phyloP scores from a whole-genome alignment of 2,113 vertebrate genomes.

The Cettia cetti region DNA sequence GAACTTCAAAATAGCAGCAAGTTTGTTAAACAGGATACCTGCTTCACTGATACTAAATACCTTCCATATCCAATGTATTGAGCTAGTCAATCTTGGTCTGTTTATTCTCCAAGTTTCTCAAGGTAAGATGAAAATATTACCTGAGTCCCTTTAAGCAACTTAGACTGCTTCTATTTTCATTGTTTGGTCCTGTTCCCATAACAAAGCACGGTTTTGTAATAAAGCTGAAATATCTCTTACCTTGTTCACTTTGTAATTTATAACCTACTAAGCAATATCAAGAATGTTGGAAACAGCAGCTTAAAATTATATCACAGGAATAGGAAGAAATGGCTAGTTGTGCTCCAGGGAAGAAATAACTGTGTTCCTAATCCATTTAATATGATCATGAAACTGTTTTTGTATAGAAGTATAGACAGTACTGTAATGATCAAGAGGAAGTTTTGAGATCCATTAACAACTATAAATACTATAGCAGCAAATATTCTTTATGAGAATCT shows the following conservation, averaged over 20 bases:
- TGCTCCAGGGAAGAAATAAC: neutral
- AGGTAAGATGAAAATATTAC: neutral
- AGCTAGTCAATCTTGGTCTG: neutral
- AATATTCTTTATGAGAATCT: neutral
- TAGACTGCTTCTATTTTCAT: neutral
- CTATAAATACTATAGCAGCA: neutral
- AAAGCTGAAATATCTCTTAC: neutral
- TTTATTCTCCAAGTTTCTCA: neutral
- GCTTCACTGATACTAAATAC: neutral
- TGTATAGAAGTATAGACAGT: neutral
- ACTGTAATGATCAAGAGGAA: neutral
- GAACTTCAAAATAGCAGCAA: neutral
- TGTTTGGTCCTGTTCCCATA: neutral
- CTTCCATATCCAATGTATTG: neutral
- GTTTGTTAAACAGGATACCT: neutral
- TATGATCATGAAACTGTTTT: neutral
- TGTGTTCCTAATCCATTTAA: neutral
- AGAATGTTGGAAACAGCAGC: neutral
- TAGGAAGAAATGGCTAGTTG: neutral
- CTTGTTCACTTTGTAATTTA: neutral
- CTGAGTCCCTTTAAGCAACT: neutral
- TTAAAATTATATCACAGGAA: neutral
- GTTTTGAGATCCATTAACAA: neutral
- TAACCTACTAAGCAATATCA: neutral
- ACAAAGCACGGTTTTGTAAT: neutral